Conservation (phyloP, 2,113 vertebrate species). For the Corvus cornix region DNA sequence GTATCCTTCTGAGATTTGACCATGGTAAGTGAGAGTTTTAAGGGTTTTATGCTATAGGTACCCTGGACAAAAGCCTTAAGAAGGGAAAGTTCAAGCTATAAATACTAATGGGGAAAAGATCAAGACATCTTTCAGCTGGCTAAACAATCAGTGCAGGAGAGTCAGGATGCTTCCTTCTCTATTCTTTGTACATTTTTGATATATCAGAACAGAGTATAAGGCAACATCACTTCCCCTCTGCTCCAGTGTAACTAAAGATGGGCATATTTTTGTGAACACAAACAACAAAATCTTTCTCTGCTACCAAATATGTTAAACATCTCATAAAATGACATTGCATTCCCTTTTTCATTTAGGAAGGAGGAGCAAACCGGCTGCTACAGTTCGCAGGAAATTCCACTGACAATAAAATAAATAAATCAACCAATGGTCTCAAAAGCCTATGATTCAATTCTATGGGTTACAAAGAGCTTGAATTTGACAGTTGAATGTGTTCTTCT, state of each 20-base stretch:
- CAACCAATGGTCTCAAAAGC: conserved; percentile 21
- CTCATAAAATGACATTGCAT: conserved; percentile 18
- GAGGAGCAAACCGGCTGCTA: not conserved
- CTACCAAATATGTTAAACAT: conserved; percentile 28
- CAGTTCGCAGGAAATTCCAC: conserved; percentile 53
- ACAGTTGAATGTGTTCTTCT: not conserved
- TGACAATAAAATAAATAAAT: conserved; percentile 45
- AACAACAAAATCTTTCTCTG: not conserved
- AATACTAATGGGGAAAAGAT: not conserved
- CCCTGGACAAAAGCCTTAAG: not conserved
- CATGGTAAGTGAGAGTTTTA: not conserved
- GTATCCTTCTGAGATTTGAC: not conserved
- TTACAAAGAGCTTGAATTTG: conserved; percentile 26
- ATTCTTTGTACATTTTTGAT: not conserved
- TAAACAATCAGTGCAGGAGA: not conserved
- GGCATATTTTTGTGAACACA: not conserved
- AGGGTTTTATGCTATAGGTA: not conserved
- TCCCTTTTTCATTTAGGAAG: not conserved
- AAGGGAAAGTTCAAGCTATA: not conserved
- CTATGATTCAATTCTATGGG: conserved; percentile 31
- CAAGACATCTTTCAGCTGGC: not conserved
- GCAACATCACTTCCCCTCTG: not conserved
- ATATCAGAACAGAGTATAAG: not conserved
- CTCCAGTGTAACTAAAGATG: not conserved
- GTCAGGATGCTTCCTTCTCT: not conserved